Conservation (phyloP, 2,888 invertebrate species). For the Plebejus argus region DNA sequence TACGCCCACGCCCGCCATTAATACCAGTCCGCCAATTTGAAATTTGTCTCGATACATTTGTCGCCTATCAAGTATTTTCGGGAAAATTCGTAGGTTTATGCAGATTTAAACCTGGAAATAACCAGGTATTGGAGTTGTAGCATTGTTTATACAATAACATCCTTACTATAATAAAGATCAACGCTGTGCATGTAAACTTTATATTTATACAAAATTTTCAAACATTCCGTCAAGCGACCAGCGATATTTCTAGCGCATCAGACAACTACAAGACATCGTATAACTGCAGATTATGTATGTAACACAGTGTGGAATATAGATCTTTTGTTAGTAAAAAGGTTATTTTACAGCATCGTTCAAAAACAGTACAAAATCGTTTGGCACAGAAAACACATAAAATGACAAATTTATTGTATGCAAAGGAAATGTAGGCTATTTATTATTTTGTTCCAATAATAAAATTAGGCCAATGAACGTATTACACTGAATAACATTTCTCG, state of each 20-base stretch:
- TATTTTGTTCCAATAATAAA: slow-evolving; percentile 22
- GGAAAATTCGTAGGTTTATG: not conserved
- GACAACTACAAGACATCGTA: too few species aligned
- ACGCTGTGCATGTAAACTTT: too few species aligned
- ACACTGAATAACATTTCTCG: not conserved
- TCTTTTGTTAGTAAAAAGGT: too few species aligned
- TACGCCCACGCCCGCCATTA: not conserved
- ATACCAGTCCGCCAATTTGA: not conserved
- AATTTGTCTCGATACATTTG: slow-evolving; percentile 3
- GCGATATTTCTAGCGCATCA: too few species aligned
- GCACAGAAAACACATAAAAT: not conserved
- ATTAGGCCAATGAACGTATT: slow-evolving; percentile 13
- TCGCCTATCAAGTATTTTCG: not conserved
- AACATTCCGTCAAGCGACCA: too few species aligned
- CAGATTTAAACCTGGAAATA: too few species aligned
- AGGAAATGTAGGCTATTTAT: not conserved
- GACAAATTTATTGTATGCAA: not conserved
- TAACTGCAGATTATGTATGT: too few species aligned
- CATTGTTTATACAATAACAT: too few species aligned
- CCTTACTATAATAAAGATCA: too few species aligned
- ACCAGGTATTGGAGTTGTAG: too few species aligned
- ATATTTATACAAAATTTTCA: too few species aligned
- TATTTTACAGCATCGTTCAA: not conserved
- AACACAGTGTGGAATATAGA: too few species aligned
- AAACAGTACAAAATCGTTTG: not conserved